Evolutionary conservation across 2,113 vertebrate genomes (phyloP), one percentile per base, ranked within the genome.

Genomic region (Caloenas nicobarica): DNA sequence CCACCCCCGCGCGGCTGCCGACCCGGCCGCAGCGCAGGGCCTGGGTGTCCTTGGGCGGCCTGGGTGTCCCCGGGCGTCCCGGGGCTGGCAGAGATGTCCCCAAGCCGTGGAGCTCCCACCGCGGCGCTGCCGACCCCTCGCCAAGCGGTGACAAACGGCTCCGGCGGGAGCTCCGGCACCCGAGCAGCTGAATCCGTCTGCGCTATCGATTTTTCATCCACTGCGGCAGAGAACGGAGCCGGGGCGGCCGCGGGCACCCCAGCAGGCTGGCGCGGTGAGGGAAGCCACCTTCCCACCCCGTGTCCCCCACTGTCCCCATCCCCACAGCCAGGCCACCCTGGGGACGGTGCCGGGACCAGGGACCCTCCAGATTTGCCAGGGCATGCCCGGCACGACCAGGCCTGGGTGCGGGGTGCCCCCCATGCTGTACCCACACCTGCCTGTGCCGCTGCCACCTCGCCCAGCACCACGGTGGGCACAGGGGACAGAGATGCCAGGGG

Each of bases 161-260:
- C 88, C 60, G 5, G 77, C 26, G 50, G 95, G 82, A 74, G 81
- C 77, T 85, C 85, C 26, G 28, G 78, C 93, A 89, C 85, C 93
- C 76, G 65, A 57, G 23, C 24, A 25, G 73, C 82, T 31, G 77
- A 66, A 91, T 92, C 96, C 93, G 87, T 96, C 97, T 97, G 96
- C 91, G 61, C 97, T 91, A 98, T 98, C 78, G 97, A 98, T 98
- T 98, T 97, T 97, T 98, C 97, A 97, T 92, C 93, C 96, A 90
- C 95, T 92, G 96, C 96, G 72, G 97, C 93, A 96, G 81, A 95
- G 91, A 76, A 38, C 3, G n/a, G 91, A 68, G 88, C 84, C 31
- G 25, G 74, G 34, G 9, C 4, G 4, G 78, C 42, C 28, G 1
- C 0, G 29, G 54, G 81, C 81, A 71, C 7, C 57, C 40, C 14